phyloP scores from a whole-genome alignment of 2,888 invertebrate species.

The Taenaris catops region DNA sequence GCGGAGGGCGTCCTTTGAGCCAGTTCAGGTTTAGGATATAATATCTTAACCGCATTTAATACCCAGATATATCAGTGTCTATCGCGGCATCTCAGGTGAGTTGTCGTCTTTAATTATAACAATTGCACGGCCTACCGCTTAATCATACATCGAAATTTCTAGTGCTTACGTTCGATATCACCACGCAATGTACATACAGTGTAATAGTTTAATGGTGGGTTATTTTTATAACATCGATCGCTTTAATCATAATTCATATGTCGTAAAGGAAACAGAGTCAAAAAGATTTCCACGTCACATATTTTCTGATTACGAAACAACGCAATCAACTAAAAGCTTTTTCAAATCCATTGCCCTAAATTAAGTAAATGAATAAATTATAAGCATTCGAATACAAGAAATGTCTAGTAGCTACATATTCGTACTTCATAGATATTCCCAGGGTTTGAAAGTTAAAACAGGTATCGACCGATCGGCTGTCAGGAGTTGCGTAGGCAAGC shows the following conservation, averaged over 20 bases:
- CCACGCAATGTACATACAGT: conserved; percentile 17
- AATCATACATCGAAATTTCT: conserved; percentile 44
- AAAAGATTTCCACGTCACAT: conserved; percentile 1
- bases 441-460: conserved; percentile 11
- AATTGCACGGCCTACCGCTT: conserved; percentile 50
- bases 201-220: conserved; percentile 18
- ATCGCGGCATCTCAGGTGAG: conserved; percentile 32
- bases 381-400: neutral
- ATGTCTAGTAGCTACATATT: neutral
- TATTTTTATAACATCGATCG: conserved; percentile 19
- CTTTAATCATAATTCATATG: conserved; percentile 12
- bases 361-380: neutral
- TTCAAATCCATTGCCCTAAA: neutral
- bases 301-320: conserved; percentile 7
- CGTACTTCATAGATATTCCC: conserved; percentile 1
- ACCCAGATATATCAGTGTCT: conserved; percentile 24
- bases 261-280: too few species aligned
- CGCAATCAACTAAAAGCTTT: neutral
- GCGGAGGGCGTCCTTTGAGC: conserved; percentile 47
- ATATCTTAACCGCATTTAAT: conserved; percentile 23
- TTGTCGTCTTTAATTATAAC: conserved; percentile 21
- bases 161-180: conserved; percentile 28
- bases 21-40: conserved; percentile 18
- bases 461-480: conserved; percentile 20
- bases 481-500: conserved; percentile 10